Evolutionary conservation across 2,888 invertebrate genomes (phyloP).

Genomic region (Merodon equestris): DNA sequence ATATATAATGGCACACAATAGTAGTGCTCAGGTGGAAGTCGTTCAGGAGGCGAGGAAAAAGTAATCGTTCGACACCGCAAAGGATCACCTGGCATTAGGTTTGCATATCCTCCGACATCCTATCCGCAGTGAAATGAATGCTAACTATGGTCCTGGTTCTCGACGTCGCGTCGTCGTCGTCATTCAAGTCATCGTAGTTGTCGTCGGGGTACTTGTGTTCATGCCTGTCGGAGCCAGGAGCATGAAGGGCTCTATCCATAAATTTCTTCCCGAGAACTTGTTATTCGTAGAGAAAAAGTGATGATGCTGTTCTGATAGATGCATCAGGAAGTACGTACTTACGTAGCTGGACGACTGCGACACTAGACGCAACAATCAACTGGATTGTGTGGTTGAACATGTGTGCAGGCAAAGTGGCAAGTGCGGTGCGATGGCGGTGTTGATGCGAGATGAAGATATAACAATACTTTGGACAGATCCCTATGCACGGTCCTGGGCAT

Average conservation of each 20-base stretch:
- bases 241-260: conserved; percentile 27
- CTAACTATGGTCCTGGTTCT: not conserved
- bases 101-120: conserved; percentile 38
- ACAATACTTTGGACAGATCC: conserved; percentile 26
- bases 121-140: conserved; percentile 23
- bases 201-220: not conserved
- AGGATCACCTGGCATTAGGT: conserved; percentile 49
- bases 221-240: no score
- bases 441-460: conserved; percentile 15
- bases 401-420: conserved; percentile 16
- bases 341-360: not conserved
- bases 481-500: conserved; percentile 1
- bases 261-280: conserved; percentile 11
- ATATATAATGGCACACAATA: not conserved
- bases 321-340: conserved; percentile 3
- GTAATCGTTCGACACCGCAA: conserved; percentile 46
- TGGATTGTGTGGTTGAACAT: conserved; percentile 44
- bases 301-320: not conserved
- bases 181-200: not conserved
- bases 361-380: conserved; percentile 16
- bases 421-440: conserved; percentile 4
- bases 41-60: conserved; percentile 1
- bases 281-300: conserved; percentile 9
- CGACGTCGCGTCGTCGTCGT: not conserved
- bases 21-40: not conserved